Evolutionary conservation across 2,888 invertebrate species (phyloP).

Genomic region (Cryptops parisi): DNA sequence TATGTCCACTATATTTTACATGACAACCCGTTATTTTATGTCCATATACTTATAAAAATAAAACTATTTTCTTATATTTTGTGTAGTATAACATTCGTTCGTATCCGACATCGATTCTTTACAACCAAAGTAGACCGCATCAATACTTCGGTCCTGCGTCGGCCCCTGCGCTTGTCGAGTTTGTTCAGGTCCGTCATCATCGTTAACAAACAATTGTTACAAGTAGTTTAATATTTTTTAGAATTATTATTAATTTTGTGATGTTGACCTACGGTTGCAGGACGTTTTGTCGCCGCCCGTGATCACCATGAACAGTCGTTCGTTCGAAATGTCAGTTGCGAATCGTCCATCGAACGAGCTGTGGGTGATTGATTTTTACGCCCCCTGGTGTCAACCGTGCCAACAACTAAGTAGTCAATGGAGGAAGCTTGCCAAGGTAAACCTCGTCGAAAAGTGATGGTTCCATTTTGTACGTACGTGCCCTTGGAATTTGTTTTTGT

Average conservation of each 20-base stretch:
- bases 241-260: conserved; percentile 10
- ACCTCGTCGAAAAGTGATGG: no score
- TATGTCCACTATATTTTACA: no score
- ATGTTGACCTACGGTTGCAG: conserved; percentile 26
- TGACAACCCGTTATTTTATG: no score
- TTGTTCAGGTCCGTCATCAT: conserved; percentile 41
- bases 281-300: conserved; percentile 40
- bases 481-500: not conserved
- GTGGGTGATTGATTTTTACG: conserved; percentile 56
- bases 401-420: conserved; percentile 51
- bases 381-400: conserved; percentile 62
- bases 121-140: conserved; percentile 41
- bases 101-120: conserved; percentile 54
- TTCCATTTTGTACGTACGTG: no score
- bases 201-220: not conserved
- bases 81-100: conserved; percentile 42
- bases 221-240: conserved; percentile 1
- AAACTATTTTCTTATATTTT: conserved; percentile 6
- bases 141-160: conserved; percentile 45
- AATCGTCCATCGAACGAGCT: conserved; percentile 40
- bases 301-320: conserved; percentile 38
- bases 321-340: conserved; percentile 40
- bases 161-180: conserved; percentile 45
- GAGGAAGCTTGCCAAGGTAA: conserved; percentile 42
- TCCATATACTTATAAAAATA: not conserved